A percentile compares a stretch with the other conserved stretches of the same genome.
These are phyloP conservation scores for Semaprochilodus insignis DNA, from an alignment of 2,797 vertebrate genomes.

Conservation along the genomic window DNA sequence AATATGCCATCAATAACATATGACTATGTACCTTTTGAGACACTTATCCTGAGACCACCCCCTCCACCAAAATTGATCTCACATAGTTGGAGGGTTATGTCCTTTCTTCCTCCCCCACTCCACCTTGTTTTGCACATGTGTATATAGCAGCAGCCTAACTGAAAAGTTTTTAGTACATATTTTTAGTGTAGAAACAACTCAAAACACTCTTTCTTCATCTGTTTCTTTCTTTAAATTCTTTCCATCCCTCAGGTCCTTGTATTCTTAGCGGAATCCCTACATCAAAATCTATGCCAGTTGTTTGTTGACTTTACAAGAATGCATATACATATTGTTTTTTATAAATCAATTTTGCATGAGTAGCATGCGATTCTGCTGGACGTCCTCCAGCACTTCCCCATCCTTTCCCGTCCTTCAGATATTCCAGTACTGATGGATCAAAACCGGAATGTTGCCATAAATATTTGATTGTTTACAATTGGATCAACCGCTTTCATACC, in stretches of 20 bases:
- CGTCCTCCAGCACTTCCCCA: background rate
- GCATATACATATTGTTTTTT: background rate
- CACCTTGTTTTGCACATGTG: no score
- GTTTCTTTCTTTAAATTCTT: slow-evolving; percentile 35
- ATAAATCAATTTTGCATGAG: slow-evolving; percentile 20
- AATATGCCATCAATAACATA: no score
- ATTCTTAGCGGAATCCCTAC: background rate
- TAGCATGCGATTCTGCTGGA: background rate
- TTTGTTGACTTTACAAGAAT: background rate
- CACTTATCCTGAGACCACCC: no score
- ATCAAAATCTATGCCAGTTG: slow-evolving; percentile 4
- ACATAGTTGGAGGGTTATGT: no score
- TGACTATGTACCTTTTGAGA: no score
- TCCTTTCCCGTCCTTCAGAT: slow-evolving; percentile 11
- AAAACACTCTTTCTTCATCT: slow-evolving; percentile 51
- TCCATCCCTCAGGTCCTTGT: background rate
- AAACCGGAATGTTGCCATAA: slow-evolving; percentile 36
- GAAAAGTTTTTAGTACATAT: slow-evolving; percentile 77
- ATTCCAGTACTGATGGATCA: slow-evolving; percentile 27
- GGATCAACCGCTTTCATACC: slow-evolving; percentile 48
- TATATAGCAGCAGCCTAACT: slow-evolving; percentile 87
- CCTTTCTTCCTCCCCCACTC: no score
- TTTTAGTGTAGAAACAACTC: no score
- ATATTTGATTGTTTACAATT: slow-evolving; percentile 57
- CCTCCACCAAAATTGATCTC: no score